Base-by-base conservation (phyloP, 2,888 invertebrate species). In the Escarpia spicata region DNA sequence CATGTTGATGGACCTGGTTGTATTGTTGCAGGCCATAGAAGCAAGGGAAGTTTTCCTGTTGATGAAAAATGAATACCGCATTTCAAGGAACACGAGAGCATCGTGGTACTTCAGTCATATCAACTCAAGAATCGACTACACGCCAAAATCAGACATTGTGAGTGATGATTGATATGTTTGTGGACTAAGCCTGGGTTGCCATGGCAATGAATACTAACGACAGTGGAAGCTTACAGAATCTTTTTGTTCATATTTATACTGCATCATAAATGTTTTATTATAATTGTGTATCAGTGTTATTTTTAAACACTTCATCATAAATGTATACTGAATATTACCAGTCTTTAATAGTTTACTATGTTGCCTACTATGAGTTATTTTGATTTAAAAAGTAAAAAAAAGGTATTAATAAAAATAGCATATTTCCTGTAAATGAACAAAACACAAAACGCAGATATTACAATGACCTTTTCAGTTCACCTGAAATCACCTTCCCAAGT, bases 21-120 rank as follows among this genome's bases (percentile, higher is more conserved):
- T n/a, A n/a, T 19, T 91, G 44, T 91, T 93, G 92, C 93, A 94
- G 95, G 94, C 94, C 26, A 90, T 94, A 3, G 94, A 95, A 91
- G 96, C 96, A 15, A 97, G 97, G 93, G 97, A 97, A 93, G 97
- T 98, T 45, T 98, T 97, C 95, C 96, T 98, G 92, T 96, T 98
- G 93, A 97, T 98, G 97, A 97, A 97, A 95, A 97, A 97, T 95
- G 97, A 97, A 94, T 97, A 98, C 95, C 97, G 98, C 44, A 97
- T 98, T 93, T 98, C 98, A 8, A 97, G 98, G 94, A 98, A 98
- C 95, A 97, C 97, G 37, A 97, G 98, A 94, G 97, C 98, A 43
- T 97, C 98, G 95, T 98, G 98, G 98, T 97, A 97, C 95, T 97
- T 98, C 93, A 97, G 97, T 94, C 97, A 98, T 96, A 96, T 98